phyloP scores from a whole-genome alignment of 2,113 vertebrate species.

The Rissa tridactyla region DNA sequence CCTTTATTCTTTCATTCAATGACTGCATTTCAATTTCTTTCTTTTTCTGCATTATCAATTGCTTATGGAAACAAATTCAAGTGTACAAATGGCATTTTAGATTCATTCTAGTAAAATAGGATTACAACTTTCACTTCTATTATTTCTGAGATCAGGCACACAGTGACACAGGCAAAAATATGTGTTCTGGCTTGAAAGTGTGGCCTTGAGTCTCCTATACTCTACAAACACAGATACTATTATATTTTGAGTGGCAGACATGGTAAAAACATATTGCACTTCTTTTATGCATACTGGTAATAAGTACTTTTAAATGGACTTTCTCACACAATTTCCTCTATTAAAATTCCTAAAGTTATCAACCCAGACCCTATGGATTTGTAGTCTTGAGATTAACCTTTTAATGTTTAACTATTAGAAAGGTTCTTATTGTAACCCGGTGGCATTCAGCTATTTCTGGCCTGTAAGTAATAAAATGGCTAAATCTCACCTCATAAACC shows the following conservation, averaged over 20 bases:
- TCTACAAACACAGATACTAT: not conserved
- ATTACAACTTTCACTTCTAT: not conserved
- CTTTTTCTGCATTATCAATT: not conserved
- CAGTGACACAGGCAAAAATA: not conserved
- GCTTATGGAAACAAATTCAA: not conserved
- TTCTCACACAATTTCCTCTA: not conserved
- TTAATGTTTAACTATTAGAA: not conserved
- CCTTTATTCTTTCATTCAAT: not conserved
- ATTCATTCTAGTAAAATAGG: not conserved
- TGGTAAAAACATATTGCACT: not conserved
- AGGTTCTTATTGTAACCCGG: not conserved
- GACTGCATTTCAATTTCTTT: not conserved
- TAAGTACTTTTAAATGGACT: not conserved
- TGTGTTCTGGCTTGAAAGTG: not conserved
- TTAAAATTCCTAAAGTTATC: constrained; percentile 52
- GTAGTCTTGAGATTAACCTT: constrained; percentile 1
- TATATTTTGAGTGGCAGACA: not conserved
- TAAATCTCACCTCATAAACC: constrained; percentile 45
- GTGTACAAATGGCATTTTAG: not conserved
- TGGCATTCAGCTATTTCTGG: constrained; percentile 6
- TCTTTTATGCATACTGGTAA: not conserved
- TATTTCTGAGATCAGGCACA: not conserved
- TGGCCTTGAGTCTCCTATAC: not conserved
- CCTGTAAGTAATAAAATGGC: constrained; percentile 2
- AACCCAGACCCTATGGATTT: not conserved